phyloP scores from a whole-genome alignment of 2,888 invertebrate genomes.

The Pachydiplax longipennis region DNA sequence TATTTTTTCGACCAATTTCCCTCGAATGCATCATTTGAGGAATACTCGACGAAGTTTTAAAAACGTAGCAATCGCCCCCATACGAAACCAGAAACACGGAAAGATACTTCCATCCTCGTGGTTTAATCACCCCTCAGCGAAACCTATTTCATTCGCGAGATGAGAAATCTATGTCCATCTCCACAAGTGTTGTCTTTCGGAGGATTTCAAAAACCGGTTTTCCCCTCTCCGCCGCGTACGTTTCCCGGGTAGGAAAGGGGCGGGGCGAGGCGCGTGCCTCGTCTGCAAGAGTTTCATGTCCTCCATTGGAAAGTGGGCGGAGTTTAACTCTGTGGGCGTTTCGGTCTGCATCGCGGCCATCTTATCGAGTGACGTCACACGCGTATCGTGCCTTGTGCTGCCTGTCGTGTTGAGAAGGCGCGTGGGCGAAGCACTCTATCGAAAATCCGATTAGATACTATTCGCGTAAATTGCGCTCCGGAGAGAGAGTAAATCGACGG shows the following conservation, averaged over 20 bases:
- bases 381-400: neutral
- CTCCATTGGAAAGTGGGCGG: constrained; percentile 44
- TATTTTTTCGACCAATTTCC: no score
- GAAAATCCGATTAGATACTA: no score
- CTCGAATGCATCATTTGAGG: no score
- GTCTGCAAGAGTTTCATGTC: constrained; percentile 29
- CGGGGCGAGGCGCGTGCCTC: constrained; percentile 16
- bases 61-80: no score
- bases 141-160: no score
- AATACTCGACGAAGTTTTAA: no score
- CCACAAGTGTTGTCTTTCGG: neutral
- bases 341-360: constrained; percentile 30
- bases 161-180: neutral
- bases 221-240: neutral
- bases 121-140: no score
- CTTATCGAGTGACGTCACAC: constrained; percentile 38
- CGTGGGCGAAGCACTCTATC: neutral
- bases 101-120: no score
- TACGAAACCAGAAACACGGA: no score
- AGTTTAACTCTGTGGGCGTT: constrained; percentile 39
- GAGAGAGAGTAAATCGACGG: no score
- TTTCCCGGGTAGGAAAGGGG: neutral
- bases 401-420: neutral
- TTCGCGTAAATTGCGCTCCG: no score
- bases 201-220: neutral